Evolutionary conservation across 2,888 invertebrate species (phyloP).

Genomic region (Conomelus anceps): DNA sequence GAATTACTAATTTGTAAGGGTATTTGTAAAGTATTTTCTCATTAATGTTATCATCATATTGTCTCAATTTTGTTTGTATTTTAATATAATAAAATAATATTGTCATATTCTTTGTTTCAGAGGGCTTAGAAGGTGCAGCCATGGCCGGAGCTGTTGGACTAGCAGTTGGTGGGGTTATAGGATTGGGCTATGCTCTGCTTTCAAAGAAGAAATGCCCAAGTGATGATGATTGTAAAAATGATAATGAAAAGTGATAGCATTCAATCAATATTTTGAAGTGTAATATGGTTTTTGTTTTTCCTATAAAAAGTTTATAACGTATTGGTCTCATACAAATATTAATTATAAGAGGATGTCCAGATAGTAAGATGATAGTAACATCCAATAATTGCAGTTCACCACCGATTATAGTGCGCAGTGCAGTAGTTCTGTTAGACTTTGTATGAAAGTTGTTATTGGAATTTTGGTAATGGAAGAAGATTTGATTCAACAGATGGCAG

Average conservation of each 20-base stretch:
- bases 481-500: no score
- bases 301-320: not conserved
- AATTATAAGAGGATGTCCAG: not conserved
- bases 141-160: constrained; percentile 83
- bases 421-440: no score
- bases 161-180: constrained; percentile 73
- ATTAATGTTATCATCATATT: no score
- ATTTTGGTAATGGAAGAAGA: no score
- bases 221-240: not conserved
- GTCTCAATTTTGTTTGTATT: no score
- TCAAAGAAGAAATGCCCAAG: not conserved
- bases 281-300: not conserved
- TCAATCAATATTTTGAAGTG: not conserved
- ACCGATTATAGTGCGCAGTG: not conserved
- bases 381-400: not conserved
- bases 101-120: constrained; percentile 46
- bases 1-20: no score
- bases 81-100: no score
- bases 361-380: not conserved
- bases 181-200: constrained; percentile 68
- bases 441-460: no score
- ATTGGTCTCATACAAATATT: not conserved
- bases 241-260: not conserved
- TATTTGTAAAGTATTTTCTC: no score
- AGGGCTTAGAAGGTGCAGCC: constrained; percentile 81